phyloP scores from a whole-genome alignment of 2,113 vertebrate species.

The Suncus etruscus region DNA sequence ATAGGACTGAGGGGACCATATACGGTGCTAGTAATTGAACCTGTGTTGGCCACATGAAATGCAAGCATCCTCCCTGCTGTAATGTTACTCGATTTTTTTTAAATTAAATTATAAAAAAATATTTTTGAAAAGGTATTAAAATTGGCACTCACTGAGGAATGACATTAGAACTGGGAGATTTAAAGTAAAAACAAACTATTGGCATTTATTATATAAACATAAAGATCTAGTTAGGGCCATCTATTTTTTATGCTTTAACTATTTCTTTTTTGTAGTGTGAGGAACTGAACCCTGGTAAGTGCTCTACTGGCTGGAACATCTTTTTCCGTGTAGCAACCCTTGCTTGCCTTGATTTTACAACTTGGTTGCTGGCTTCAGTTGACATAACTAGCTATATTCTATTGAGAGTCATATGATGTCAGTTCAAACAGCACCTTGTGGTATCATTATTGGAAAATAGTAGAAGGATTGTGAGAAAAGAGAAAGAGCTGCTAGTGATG shows the following conservation, averaged over 20 bases:
- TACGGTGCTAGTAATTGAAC: too few relatives aligned
- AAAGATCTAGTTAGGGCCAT: not conserved
- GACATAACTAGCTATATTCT: not conserved
- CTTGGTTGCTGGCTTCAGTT: not conserved
- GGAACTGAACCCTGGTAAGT: too few relatives aligned
- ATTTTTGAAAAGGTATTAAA: constrained; percentile 18
- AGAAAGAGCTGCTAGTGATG: not conserved
- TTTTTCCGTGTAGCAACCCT: not conserved
- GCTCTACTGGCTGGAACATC: too few relatives aligned
- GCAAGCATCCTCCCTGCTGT: not conserved
- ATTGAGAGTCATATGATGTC: not conserved
- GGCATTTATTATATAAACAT: not conserved
- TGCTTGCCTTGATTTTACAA: not conserved
- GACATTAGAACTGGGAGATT: not conserved
- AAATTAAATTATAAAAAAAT: not conserved
- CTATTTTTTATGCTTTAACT: too few relatives aligned
- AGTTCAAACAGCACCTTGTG: not conserved
- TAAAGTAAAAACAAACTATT: not conserved
- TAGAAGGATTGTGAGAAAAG: not conserved
- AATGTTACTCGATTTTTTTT: not conserved
- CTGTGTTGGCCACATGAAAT: too few relatives aligned
- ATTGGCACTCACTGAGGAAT: not conserved
- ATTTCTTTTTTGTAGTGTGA: too few relatives aligned
- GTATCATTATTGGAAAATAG: not conserved
- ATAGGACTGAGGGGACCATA: too few relatives aligned